Base-by-base conservation (phyloP, 1,140 invertebrate genomes). In the Goniozus legneri region DNA sequence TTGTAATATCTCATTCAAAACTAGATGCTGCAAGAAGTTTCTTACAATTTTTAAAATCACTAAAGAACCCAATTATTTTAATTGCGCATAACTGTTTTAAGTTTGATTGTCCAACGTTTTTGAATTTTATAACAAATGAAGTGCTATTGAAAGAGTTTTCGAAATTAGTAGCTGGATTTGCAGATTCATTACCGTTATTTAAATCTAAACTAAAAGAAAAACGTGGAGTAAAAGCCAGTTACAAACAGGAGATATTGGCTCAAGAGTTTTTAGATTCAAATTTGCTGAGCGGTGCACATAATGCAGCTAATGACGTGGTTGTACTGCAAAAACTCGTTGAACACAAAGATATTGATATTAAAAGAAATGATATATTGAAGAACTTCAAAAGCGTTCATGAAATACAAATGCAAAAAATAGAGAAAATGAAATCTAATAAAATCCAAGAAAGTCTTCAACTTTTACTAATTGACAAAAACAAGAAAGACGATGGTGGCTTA, bases 251-350 rank as follows among this genome's bases (percentile, higher is more conserved):
- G 8, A 22, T 2, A 21, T 24, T 56, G 4, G 46, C 42, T 12
- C 8, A 43, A 32, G 38, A 46, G 38, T 46, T 13, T 34, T 43
- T 54, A 10, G 19, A 39, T 31, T 12, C 14, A n/a, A 18, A 39
- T 24, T 32, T 18, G 8, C 21, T 32, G 8, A 14, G 22, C 7
- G 21, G 19, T 32, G 45, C 49, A 19, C 45, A 56, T 41, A 48
- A 52, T 31, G 54, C 49, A n/a, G n/a, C 52, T 0, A 36, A 38
- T n/a, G 54, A 56, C 34, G 49, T 48, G n/a, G 18, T 16, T 4
- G 30, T 54, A 30, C 24, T 54, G 6, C 18, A 30, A 10, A 12
- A 50, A 49, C 35, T 54, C 37, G 14, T 49, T 31, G 8, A 12
- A 21, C 19, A n/a, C 0, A 7, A 33, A 7, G 32, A 31, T 19